Conservation (phyloP, 1,140 invertebrate genomes). For the Drosophila prosaltans region DNA sequence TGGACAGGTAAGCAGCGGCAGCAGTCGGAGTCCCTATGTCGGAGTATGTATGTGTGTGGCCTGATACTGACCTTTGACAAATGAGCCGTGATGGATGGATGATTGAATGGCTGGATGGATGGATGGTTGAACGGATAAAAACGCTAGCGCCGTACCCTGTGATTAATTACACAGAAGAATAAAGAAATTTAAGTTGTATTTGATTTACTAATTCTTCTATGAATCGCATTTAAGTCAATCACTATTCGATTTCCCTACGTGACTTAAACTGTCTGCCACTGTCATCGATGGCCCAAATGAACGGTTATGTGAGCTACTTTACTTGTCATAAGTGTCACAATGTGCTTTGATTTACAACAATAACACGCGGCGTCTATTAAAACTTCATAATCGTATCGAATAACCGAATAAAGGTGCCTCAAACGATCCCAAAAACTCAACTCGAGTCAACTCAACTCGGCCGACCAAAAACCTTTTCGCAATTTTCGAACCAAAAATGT, state of each 20-base stretch:
- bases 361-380: slow-evolving; percentile 72
- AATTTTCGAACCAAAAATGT: slow-evolving; percentile 29
- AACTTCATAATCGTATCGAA: slow-evolving; percentile 80
- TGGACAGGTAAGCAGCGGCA: slow-evolving; percentile 38
- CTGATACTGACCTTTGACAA: slow-evolving; percentile 71
- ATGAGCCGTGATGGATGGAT: slow-evolving; percentile 66
- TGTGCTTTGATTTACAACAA: slow-evolving; percentile 79
- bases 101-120: background rate
- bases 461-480: slow-evolving; percentile 34
- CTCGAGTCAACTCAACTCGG: background rate
- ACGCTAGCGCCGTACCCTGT: slow-evolving; percentile 65
- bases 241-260: slow-evolving; percentile 61
- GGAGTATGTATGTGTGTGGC: slow-evolving; percentile 55
- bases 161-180: slow-evolving; percentile 60
- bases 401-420: slow-evolving; percentile 73
- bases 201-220: too few relatives aligned
- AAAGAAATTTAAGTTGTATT: background rate
- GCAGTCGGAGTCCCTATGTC: background rate
- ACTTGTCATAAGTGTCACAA: slow-evolving; percentile 81
- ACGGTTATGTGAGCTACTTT: slow-evolving; percentile 79
- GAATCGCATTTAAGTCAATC: slow-evolving; percentile 12
- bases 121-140: too few relatives aligned
- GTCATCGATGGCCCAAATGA: slow-evolving; percentile 26
- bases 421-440: slow-evolving; percentile 26
- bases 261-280: slow-evolving; percentile 46